Percentiles rank a stretch among this genome's conserved stretches.
These are phyloP conservation scores for Scaeva pyrastri DNA, from an alignment of 2,888 invertebrate genomes.

Conservation along the genomic window DNA sequence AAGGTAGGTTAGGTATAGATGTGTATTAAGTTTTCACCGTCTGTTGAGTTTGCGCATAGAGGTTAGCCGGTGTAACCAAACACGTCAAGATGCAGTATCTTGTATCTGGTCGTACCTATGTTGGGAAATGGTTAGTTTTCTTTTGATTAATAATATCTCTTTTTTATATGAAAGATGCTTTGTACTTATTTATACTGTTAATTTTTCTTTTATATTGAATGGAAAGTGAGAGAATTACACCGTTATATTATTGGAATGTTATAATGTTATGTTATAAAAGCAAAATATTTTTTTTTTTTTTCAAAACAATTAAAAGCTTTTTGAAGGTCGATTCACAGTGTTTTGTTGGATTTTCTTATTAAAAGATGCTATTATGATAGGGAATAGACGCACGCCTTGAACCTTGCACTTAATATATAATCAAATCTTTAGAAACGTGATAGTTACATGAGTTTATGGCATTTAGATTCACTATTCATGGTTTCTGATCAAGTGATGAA, in stretches of 20 bases:
- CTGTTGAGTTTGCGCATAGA: constrained; percentile 55
- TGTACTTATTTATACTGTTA: neutral
- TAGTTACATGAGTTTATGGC: neutral
- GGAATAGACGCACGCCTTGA: neutral
- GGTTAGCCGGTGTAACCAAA: constrained; percentile 67
- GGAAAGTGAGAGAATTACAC: constrained; percentile 66
- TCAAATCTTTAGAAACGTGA: neutral
- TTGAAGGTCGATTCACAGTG: constrained; percentile 45
- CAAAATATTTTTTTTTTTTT: neutral
- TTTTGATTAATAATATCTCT: constrained; percentile 31
- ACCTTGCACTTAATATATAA: constrained; percentile 9
- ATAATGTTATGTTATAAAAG: constrained; percentile 35
- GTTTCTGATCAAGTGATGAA: too few relatives aligned
- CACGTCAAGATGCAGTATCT: constrained; percentile 56
- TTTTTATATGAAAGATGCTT: constrained; percentile 12
- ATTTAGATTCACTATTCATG: neutral
- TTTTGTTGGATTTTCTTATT: constrained; percentile 7
- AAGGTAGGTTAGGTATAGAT: constrained; percentile 16
- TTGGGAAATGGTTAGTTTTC: constrained; percentile 58
- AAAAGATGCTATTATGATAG: neutral
- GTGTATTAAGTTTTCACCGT: constrained; percentile 66
- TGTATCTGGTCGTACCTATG: constrained; percentile 2
- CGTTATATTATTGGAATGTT: constrained; percentile 60
- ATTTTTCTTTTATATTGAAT: constrained; percentile 28
- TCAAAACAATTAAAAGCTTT: neutral